Percentiles rank a stretch among this genome's conserved stretches.
Evolutionary conservation across 2,113 vertebrate genomes (phyloP).

Genomic region (Embiotoca jacksoni): DNA sequence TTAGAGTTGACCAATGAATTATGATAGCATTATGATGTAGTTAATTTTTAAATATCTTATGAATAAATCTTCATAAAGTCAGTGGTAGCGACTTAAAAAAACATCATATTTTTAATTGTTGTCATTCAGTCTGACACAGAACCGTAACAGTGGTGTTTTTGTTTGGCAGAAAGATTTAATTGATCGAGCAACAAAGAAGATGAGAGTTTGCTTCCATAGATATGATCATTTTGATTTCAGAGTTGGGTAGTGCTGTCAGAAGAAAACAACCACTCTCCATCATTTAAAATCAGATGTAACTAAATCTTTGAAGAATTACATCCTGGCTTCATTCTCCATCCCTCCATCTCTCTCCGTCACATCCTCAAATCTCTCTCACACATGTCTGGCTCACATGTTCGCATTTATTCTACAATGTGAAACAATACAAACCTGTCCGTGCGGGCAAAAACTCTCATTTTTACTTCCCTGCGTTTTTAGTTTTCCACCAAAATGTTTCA

Average conservation of each 20-base stretch:
- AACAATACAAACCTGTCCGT: not conserved
- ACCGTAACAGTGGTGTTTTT: slow-evolving; percentile 10
- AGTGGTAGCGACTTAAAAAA: not conserved
- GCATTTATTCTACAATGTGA: slow-evolving; percentile 1
- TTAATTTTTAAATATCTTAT: too few relatives aligned
- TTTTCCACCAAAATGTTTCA: too few relatives aligned
- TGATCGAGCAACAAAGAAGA: not conserved
- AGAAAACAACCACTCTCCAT: not conserved
- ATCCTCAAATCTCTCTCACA: not conserved
- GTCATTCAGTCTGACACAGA: slow-evolving; percentile 1
- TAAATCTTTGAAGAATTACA: slow-evolving; percentile 13
- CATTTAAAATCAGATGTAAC: slow-evolving; percentile 10
- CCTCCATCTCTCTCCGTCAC: not conserved
- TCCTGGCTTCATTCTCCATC: too few relatives aligned
- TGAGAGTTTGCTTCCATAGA: not conserved
- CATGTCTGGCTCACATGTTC: not conserved
- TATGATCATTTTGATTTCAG: not conserved
- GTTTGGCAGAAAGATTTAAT: not conserved
- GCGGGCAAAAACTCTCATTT: too few relatives aligned
- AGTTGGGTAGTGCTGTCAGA: not conserved
- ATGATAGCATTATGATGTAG: not conserved
- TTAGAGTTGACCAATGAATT: not conserved
- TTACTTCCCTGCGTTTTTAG: too few relatives aligned
- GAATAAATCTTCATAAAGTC: too few relatives aligned
- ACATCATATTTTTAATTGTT: not conserved